These are phyloP conservation scores for Phoeniculus purpureus DNA, from an alignment of 2,797 vertebrate species.

Conservation along the genomic window DNA sequence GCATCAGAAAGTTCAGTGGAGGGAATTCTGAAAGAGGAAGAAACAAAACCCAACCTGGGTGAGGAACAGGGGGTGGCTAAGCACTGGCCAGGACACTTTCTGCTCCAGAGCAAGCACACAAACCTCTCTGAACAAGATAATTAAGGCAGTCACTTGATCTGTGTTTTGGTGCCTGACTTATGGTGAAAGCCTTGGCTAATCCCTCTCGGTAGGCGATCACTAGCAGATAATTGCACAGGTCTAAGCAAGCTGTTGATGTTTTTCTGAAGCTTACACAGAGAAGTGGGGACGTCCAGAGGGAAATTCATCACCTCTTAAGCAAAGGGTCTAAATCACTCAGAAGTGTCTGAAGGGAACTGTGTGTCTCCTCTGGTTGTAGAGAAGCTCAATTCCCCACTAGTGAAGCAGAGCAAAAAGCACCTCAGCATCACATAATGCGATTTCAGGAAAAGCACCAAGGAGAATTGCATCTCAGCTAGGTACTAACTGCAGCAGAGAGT, in stretches of 20 bases:
- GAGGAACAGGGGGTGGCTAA: neutral
- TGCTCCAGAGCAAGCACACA: neutral
- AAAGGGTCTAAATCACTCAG: neutral
- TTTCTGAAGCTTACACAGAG: neutral
- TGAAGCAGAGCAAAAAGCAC: neutral
- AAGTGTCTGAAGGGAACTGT: neutral
- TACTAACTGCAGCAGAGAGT: neutral
- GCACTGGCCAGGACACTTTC: neutral
- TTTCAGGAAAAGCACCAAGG: neutral
- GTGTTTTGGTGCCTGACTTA: neutral
- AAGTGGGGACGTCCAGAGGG: neutral
- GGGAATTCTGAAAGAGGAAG: neutral
- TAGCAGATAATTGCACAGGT: neutral
- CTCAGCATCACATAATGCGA: neutral
- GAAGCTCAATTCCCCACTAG: neutral
- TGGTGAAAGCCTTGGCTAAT: neutral
- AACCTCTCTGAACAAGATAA: neutral
- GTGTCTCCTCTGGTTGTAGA: neutral
- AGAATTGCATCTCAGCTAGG: neutral
- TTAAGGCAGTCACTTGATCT: neutral
- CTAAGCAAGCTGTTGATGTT: neutral
- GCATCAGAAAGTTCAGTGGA: neutral
- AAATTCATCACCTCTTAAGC: neutral
- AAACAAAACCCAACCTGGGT: neutral
- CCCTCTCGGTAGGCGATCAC: neutral